Evolutionary conservation across 2,113 vertebrate genomes (phyloP), one percentile per base, ranked within the genome.

Genomic region (Oryzias woworae): DNA sequence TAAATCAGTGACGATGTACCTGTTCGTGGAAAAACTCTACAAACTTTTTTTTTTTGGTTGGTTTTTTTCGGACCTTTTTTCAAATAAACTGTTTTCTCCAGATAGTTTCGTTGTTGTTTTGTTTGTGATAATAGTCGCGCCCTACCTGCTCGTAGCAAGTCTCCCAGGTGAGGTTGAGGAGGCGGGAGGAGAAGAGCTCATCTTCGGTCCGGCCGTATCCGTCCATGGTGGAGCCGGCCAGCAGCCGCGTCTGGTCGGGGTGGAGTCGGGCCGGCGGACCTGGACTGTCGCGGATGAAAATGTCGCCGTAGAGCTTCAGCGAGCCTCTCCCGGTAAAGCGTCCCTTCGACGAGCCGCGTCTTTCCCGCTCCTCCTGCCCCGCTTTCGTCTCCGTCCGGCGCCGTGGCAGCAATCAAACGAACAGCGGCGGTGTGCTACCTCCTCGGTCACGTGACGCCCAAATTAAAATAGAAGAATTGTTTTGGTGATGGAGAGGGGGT

Each of bases 131-230:
- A 26, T 20, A 46, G 51, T 49, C 24, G 20, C 8, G 69, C 62
- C 73, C 92, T 94, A 98, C 96, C 96, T 97, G 95, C 92, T 91
- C 93, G 90, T 88, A 92, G 91, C 94, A 91, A 87, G 90, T 93
- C 90, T 98, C 95, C 94, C 95, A 95, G 92, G 93, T 93, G 93
- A 95, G 94, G 93, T 93, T 95, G 85, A 92, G 91, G 76, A 96
- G 93, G 91, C 93, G 94, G 77, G 94, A 91, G 68, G 94, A 93
- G 89, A 95, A 93, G 78, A 94, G 86, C 87, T 94, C 93, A 65
- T 96, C 95, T 88, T 96, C 94, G 50, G 92, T 93, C 81, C 94
- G 91, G 90, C 92, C 92, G 85, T 87, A 94, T 83, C 93, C 94
- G 81, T 95, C 95, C 96, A 97, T 98, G 90, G 88, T 66, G 84